Evolutionary conservation across 2,113 vertebrate genomes (phyloP).

Genomic region (Neolamprologus cancellatus): DNA sequence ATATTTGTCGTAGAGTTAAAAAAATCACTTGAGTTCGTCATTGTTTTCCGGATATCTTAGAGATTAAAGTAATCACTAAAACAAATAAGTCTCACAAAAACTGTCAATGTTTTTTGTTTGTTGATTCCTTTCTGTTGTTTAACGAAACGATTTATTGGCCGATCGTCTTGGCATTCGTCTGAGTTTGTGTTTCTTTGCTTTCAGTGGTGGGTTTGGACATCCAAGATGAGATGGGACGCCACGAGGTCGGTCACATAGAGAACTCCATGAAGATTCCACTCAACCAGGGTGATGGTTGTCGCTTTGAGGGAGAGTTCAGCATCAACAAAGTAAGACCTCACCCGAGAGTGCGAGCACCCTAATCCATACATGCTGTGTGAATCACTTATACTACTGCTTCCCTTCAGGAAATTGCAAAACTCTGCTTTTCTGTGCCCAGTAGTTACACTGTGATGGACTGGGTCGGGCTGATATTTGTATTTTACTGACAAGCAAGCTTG

Average conservation of each 20-base stretch:
- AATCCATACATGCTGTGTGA: background rate
- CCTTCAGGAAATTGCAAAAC: background rate
- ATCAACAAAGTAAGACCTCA: conserved; percentile 87
- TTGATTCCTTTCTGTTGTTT: background rate
- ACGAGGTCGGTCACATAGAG: conserved; percentile 96
- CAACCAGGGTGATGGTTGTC: conserved; percentile 85
- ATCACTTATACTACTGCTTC: background rate
- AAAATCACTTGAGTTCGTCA: background rate
- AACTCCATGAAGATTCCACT: conserved; percentile 96
- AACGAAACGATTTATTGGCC: background rate
- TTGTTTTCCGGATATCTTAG: background rate
- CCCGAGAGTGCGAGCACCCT: background rate
- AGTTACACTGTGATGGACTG: background rate
- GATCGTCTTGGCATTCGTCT: background rate
- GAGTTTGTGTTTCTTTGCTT: background rate
- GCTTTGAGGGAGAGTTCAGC: conserved; percentile 93
- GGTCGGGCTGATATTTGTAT: background rate
- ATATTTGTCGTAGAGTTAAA: background rate
- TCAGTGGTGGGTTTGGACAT: conserved; percentile 97
- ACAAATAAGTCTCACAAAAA: background rate
- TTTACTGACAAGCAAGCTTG: background rate
- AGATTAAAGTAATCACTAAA: background rate
- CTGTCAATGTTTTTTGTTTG: background rate
- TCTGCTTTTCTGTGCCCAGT: background rate
- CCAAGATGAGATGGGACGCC: conserved; percentile 98